Base-by-base conservation (phyloP, 2,113 vertebrate species). In the Macquaria australasica region DNA sequence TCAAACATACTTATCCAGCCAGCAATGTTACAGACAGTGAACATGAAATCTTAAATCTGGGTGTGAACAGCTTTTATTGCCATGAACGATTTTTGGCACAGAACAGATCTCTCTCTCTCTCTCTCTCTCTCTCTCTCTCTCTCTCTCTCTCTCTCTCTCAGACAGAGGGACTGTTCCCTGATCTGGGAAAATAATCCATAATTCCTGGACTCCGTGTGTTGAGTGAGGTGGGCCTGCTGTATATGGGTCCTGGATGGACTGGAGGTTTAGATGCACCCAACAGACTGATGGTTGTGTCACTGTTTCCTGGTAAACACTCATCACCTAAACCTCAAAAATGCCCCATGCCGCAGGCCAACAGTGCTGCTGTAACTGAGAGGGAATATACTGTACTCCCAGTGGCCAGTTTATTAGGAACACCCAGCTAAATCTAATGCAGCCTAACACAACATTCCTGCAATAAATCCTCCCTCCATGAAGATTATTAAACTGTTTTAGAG, bases 171-270 rank as follows among this genome's bases (percentile, higher is more conserved):
- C 87, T 85, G 55, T 62, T 58, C 14, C 31, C 71, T 84, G 88
- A 88, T 87, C 82, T 84, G 77, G 28, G 43, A 34, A 63, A 79
- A 83, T 64, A 68, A 81, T 31, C 70, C 75, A 50, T 34, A 77
- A 77, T 73, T 58, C 71, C 31, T 67, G 81, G 79, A 87, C 75
- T 66, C 63, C 51, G 16, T 41, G 62, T 48, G 87, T 39, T 43
- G 6, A 41, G 23, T 50, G 16, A 51, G 60, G 21, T 21, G 21
- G 18, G 16, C 16, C 10, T 34, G 60, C 28, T 3, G 0, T 45
- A 21, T 34, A 63, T 77, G 74, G 60, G 8, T 59, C 16, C 10
- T 34, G 39, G 21, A 43, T 10, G 25, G 70, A 50, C n/a, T 18
- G 28, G 34, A 15, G 39, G 28, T 56, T 70, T 72, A 37, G 51